These are phyloP conservation scores for Acanthaster planci DNA, from an alignment of 35 echinoderm and acorn worm genomes.

Conservation along the genomic window DNA sequence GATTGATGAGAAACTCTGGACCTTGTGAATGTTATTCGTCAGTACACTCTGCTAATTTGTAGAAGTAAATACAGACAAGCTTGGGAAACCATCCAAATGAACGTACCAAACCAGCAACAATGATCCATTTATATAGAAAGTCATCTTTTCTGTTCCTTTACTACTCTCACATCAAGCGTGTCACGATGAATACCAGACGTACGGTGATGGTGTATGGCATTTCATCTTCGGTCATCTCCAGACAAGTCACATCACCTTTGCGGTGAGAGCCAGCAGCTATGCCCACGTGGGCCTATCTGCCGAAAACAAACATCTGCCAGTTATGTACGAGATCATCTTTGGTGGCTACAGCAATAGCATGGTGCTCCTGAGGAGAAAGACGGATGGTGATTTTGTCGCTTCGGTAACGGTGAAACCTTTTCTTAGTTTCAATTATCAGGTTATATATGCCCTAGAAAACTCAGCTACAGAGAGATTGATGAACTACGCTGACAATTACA, in stretches of 20 bases:
- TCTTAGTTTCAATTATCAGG: no score
- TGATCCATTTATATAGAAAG: no score
- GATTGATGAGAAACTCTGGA: no score
- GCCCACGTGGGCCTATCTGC: conserved; percentile 22
- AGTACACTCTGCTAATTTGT: no score
- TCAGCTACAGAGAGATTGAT: no score
- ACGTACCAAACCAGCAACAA: no score
- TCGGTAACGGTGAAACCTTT: not conserved
- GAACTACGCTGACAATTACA: no score
- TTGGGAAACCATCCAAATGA: no score
- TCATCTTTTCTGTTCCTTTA: no score
- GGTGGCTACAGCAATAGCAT: conserved; percentile 22
- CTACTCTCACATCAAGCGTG: not conserved
- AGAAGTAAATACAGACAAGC: no score
- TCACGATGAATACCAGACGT: not conserved
- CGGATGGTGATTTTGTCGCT: not conserved
- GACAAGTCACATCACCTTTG: conserved; percentile 11
- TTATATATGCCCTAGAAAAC: no score
- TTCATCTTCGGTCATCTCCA: conserved; percentile 22
- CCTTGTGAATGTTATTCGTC: no score
- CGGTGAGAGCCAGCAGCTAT: not conserved
- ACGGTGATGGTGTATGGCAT: not conserved
- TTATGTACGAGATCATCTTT: conserved; percentile 30
- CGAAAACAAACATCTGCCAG: not conserved
- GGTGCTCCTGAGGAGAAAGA: conserved; percentile 4